Base-by-base conservation (phyloP, 92 coral and sea anemone species). In the Epizoanthus scotinus region DNA sequence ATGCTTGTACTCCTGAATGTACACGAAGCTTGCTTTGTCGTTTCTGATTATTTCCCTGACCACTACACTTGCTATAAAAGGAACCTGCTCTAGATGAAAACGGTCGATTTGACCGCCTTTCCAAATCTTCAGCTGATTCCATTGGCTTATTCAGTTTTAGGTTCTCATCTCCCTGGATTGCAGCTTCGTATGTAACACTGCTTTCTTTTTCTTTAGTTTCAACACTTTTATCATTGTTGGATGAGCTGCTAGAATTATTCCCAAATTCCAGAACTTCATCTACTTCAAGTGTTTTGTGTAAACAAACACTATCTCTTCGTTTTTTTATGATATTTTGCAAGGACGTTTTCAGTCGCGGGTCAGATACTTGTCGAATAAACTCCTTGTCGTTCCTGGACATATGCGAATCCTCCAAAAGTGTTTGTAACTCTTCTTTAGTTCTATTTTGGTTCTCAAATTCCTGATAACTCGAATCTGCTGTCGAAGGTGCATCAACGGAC, bases 291-390 rank as follows among this genome's bases (percentile, higher is more conserved):
- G 86, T 53, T 50, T 74, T 84, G 20, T 84, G 63, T 17, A 93
- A 68, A 9, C 85, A 63, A 22, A 88, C 83, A 5, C 84, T 85
- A 49, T 82, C 91, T 78, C 79, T 71, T 5, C 94, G 84, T n/a
- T 85, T 72, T 75, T 70, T 78, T 3, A 93, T 79, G 38, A 93
- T 93, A 63, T 88, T 93, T 88, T 86, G 87, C 80, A 93, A 53
- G 24, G 97, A 93, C 26, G 81, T 83, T 61, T 83, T 93, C 34
- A 93, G 67, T 44, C 79, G 80, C 4, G 84, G 87, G 71, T 93
- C 94, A 1, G 92, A 83, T 28, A 93, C 44, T 21, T 63, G 79
- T 31, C 70, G 77, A 31, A 93, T 47, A 50, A 93, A 89, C 25
- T 93, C 78, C 53, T 80, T 82, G 42, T 90, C 94, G n/a, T 84